phyloP scores from a whole-genome alignment of 2,113 vertebrate genomes.

The Pipra filicauda region DNA sequence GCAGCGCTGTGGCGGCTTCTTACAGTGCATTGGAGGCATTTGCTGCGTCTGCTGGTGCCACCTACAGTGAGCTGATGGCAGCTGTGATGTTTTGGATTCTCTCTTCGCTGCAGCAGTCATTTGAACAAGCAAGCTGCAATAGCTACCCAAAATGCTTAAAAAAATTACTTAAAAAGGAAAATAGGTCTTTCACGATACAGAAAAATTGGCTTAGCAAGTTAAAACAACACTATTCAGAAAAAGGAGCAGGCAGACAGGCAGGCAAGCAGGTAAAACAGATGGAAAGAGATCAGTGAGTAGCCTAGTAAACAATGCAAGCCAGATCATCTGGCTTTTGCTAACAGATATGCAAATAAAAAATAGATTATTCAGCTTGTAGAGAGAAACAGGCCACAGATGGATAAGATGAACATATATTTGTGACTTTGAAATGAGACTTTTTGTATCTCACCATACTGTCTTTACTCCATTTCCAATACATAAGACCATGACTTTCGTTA shows the following conservation, averaged over 20 bases:
- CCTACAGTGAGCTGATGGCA: constrained; percentile 6
- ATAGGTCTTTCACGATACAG: background rate
- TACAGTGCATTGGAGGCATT: background rate
- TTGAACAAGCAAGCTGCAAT: background rate
- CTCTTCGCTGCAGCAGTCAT: background rate
- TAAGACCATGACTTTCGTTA: background rate
- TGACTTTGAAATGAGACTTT: background rate
- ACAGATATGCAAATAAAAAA: background rate
- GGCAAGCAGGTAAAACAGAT: background rate
- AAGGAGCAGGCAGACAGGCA: background rate
- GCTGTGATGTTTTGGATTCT: background rate
- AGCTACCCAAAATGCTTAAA: background rate
- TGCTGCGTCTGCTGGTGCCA: constrained; percentile 38
- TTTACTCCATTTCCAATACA: background rate
- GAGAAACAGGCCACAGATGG: background rate
- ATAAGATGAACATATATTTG: background rate
- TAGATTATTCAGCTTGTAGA: background rate
- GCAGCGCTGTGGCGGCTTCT: background rate
- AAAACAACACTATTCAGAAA: background rate
- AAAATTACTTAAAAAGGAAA: background rate
- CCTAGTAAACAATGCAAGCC: background rate
- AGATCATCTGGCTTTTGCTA: background rate
- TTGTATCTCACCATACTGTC: background rate
- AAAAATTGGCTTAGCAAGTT: background rate
- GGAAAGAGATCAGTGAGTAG: background rate